Conservation (phyloP, 2,888 invertebrate genomes). For the Norana najaformis region DNA sequence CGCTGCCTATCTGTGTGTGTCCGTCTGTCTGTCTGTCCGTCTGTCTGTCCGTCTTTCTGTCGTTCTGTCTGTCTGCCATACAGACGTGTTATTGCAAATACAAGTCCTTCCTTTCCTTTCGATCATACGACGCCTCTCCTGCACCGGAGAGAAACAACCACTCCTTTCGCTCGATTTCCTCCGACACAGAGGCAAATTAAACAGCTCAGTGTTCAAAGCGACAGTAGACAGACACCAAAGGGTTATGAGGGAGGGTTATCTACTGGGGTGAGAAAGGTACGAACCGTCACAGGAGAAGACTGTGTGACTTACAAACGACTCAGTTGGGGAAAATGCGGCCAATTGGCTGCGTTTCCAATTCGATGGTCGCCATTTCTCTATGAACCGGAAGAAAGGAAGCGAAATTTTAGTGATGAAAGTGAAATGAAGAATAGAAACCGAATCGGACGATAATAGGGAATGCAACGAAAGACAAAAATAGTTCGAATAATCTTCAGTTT, state of each 20-base stretch:
- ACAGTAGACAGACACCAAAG: neutral
- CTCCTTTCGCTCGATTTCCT: neutral
- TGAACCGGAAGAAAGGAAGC: neutral
- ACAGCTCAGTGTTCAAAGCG: neutral
- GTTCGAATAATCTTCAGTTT: no score
- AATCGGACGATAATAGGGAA: no score
- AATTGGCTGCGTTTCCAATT: neutral
- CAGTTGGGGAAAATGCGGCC: neutral
- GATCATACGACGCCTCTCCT: neutral
- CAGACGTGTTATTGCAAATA: neutral
- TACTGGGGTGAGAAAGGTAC: neutral
- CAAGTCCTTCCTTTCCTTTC: neutral
- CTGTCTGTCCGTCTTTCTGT: neutral
- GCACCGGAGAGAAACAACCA: neutral
- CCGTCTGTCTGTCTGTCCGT: no score
- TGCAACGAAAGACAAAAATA: no score
- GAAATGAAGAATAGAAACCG: no score
- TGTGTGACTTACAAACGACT: neutral
- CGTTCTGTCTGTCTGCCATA: neutral
- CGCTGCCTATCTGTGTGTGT: no score
- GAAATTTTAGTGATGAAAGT: neutral
- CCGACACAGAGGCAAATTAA: neutral
- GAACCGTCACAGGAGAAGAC: neutral
- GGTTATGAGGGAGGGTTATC: neutral
- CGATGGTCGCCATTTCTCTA: neutral